Evolutionary conservation across 2,888 invertebrate species (phyloP).

Genomic region (Synanthedon formicaeformis): DNA sequence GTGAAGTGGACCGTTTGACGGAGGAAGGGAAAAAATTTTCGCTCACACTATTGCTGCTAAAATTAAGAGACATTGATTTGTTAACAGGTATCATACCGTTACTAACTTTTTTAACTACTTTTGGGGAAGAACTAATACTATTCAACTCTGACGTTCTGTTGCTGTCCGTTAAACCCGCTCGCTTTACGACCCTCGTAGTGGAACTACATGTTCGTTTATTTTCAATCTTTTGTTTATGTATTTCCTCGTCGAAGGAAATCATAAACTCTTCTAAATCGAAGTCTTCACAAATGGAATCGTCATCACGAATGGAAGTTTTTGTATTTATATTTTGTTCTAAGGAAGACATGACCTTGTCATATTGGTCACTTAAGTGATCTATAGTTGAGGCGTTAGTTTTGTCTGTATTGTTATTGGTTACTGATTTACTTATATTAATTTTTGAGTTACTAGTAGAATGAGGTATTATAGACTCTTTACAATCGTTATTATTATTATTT

Average conservation of each 20-base stretch:
- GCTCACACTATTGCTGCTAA: slow-evolving; percentile 64
- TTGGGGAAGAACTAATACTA: slow-evolving; percentile 46
- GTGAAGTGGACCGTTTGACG: slow-evolving; percentile 69
- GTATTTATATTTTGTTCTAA: slow-evolving; percentile 62
- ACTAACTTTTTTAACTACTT: slow-evolving; percentile 27
- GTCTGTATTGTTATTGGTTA: slow-evolving; percentile 28
- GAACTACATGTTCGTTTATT: slow-evolving; percentile 61
- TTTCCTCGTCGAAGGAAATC: slow-evolving; percentile 76
- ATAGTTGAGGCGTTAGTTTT: slow-evolving; percentile 35
- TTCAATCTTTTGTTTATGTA: slow-evolving; percentile 50
- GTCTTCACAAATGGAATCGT: slow-evolving; percentile 71
- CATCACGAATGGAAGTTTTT: slow-evolving; percentile 56
- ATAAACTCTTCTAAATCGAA: slow-evolving; percentile 76
- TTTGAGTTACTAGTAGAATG: slow-evolving; percentile 19
- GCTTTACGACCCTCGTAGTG: slow-evolving; percentile 56
- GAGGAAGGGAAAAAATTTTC: slow-evolving; percentile 63
- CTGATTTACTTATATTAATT: slow-evolving; percentile 26
- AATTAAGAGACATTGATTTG: slow-evolving; percentile 68
- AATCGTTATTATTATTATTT: slow-evolving; percentile 33
- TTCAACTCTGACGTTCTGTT: slow-evolving; percentile 40
- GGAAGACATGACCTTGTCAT: slow-evolving; percentile 66
- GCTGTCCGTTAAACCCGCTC: slow-evolving; percentile 41
- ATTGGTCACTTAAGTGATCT: slow-evolving; percentile 58
- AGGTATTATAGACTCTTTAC: slow-evolving; percentile 15
- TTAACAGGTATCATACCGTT: slow-evolving; percentile 57